Conservation (phyloP, 1,140 invertebrate species). For the Caenorhabditis elegans region DNA sequence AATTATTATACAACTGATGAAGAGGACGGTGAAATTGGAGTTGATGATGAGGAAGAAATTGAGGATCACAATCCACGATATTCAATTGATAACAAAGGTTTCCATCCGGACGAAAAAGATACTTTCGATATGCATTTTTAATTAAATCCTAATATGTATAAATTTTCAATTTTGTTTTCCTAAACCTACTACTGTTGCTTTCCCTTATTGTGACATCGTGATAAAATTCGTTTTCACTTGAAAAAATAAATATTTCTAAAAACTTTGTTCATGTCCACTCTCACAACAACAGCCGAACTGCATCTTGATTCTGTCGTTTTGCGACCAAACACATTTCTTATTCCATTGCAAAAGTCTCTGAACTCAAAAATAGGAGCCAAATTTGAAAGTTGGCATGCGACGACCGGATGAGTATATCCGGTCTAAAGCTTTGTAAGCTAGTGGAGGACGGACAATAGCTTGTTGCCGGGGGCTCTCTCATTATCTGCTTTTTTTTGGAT, state of each 20-base stretch:
- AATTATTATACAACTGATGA: conserved; percentile 45
- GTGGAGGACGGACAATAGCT: neutral
- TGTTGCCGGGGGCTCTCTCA: neutral
- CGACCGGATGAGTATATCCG: conserved; percentile 30
- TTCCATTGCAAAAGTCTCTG: neutral
- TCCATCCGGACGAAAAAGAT: neutral
- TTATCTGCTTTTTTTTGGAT: conserved; percentile 2
- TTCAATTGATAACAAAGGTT: conserved; percentile 1
- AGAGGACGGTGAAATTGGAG: conserved; percentile 30
- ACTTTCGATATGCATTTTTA: conserved; percentile 1
- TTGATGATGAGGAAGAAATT: neutral
- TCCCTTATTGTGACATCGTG: neutral
- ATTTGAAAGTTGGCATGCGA: conserved; percentile 26
- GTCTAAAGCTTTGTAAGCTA: neutral
- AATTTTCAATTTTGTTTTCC: neutral
- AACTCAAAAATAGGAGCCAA: conserved; percentile 16
- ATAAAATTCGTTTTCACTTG: neutral
- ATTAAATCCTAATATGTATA: neutral
- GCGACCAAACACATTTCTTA: neutral
- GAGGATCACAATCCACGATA: neutral
- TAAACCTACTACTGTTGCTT: neutral
- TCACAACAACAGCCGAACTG: no score
- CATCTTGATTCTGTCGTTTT: neutral
- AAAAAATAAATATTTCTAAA: conserved; percentile 8
- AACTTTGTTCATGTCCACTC: conserved; percentile 10